A percentile compares a stretch with the other conserved stretches of the same genome.
Conservation (phyloP, 2,113 vertebrate genomes). For the Aptenodytes patagonicus region DNA sequence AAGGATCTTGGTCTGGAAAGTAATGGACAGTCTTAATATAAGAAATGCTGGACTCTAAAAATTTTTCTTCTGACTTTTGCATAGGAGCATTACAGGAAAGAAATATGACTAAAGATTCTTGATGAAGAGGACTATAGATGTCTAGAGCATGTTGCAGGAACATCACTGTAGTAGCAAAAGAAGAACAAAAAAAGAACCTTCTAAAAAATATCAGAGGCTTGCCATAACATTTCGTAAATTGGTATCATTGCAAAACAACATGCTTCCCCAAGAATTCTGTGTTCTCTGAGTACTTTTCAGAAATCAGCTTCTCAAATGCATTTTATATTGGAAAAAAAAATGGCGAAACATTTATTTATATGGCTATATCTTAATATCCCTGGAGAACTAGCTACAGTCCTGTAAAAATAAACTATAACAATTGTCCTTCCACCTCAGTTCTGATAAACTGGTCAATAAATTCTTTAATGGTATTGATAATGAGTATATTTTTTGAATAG, state of each 20-base stretch:
- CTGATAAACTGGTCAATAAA: background rate
- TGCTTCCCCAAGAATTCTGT: background rate
- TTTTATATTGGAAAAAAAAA: background rate
- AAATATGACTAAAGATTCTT: background rate
- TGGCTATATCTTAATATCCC: background rate
- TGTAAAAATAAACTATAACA: background rate
- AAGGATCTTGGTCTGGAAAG: background rate
- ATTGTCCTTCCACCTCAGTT: background rate
- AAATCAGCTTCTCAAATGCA: background rate
- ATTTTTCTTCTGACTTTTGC: background rate
- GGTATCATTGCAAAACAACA: background rate
- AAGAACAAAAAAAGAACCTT: background rate
- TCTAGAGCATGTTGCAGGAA: fast-evolving
- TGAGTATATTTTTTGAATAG: background rate
- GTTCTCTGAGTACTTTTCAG: background rate
- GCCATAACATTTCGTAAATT: background rate
- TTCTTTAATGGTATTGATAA: background rate
- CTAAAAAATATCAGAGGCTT: background rate
- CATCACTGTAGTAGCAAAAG: background rate
- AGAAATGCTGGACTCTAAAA: background rate
- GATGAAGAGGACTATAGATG: fast-evolving
- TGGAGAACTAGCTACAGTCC: background rate
- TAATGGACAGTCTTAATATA: background rate
- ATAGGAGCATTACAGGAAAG: background rate
- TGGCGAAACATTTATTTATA: background rate